Conservation (phyloP, 2,888 invertebrate genomes). For the Cephus spinipes region DNA sequence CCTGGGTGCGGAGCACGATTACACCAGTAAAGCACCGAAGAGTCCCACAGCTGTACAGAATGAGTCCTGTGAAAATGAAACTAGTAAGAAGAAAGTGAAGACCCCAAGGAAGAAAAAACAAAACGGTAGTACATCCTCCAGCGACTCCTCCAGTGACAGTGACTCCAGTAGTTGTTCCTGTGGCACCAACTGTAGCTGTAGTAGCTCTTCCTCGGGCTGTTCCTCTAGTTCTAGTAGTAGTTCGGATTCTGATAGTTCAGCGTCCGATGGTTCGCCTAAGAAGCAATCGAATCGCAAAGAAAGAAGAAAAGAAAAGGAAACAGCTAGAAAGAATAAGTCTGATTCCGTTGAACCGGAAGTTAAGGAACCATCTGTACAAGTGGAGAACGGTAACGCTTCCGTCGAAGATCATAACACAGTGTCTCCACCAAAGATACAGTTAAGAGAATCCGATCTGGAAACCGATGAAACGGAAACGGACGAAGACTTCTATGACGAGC, state of each 20-base stretch:
- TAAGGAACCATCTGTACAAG: constrained; percentile 8
- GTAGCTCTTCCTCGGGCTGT: constrained; percentile 78
- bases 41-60: constrained; percentile 1
- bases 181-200: constrained; percentile 87
- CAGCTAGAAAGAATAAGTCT: constrained; percentile 54
- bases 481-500: constrained; percentile 88
- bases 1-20: constrained; percentile 42
- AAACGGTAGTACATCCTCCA: constrained; percentile 74
- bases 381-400: constrained; percentile 37
- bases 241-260: constrained; percentile 73
- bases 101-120: constrained; percentile 61
- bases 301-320: constrained; percentile 66
- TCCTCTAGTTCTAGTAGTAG: constrained; percentile 72
- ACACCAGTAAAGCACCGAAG: constrained; percentile 20
- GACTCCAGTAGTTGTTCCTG: constrained; percentile 83
- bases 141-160: constrained; percentile 82
- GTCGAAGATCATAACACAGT: constrained; percentile 65
- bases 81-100: constrained; percentile 51
- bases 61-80: constrained; percentile 37
- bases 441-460: constrained; percentile 86
- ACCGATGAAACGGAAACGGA: constrained; percentile 88
- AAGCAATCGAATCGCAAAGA: constrained; percentile 65
- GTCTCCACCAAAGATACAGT: constrained; percentile 70
- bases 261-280: constrained; percentile 70
- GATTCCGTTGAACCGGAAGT: constrained; percentile 13